Conservation (phyloP, 2,888 invertebrate genomes). For the Lomographa bimaculata region DNA sequence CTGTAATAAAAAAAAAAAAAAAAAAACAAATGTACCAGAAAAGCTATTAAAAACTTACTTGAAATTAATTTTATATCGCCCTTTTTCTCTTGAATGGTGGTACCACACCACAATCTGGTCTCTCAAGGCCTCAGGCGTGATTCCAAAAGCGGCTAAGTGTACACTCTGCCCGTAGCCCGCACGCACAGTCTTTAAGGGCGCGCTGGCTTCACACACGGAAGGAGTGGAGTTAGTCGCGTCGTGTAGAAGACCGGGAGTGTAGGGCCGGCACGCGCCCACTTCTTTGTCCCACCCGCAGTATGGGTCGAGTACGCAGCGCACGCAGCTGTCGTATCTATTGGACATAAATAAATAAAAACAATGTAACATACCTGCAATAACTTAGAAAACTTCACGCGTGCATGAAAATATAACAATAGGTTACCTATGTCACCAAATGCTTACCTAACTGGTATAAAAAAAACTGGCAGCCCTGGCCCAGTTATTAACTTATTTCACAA, state of each 20-base stretch:
- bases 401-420: too few species aligned
- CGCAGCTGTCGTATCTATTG: constrained; percentile 83
- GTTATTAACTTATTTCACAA: too few species aligned
- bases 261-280: constrained; percentile 81
- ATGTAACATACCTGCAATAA: too few species aligned
- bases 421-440: too few species aligned
- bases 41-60: constrained; percentile 76
- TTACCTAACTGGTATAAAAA: too few species aligned
- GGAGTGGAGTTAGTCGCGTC: constrained; percentile 85
- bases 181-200: constrained; percentile 79
- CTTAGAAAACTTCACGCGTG: too few species aligned
- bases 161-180: constrained; percentile 86
- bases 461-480: too few species aligned
- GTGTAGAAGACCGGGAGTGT: constrained; percentile 82
- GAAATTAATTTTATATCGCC: constrained; percentile 80
- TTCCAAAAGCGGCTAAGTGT: constrained; percentile 82
- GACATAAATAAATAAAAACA: constrained; percentile 16
- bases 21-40: too few species aligned
- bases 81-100: constrained; percentile 80
- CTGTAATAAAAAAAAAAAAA: too few species aligned
- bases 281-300: constrained; percentile 89
- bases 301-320: constrained; percentile 86
- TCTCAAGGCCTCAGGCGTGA: constrained; percentile 74
- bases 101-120: constrained; percentile 78
- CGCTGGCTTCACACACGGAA: constrained; percentile 82